These are phyloP conservation scores for Eriocheir sinensis DNA, from an alignment of 1,140 invertebrate genomes.

Conservation along the genomic window DNA sequence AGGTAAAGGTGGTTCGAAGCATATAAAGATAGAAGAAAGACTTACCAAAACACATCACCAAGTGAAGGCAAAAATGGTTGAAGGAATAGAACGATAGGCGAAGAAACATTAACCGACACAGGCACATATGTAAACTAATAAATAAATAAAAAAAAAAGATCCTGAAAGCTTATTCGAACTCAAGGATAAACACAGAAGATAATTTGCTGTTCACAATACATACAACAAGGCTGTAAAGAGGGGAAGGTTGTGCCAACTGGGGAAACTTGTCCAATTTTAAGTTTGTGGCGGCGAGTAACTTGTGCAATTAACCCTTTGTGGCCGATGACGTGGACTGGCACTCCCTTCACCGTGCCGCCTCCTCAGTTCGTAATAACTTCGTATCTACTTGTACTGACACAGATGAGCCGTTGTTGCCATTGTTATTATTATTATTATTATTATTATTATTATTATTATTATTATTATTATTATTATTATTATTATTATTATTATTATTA, in stretches of 20 bases:
- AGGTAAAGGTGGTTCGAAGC: no score
- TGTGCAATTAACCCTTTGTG: not conserved
- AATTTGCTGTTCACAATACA: not conserved
- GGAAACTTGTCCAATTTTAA: slow-evolving; percentile 25
- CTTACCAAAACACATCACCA: not conserved
- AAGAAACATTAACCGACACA: not conserved
- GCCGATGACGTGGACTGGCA: not conserved
- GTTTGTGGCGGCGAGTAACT: not conserved
- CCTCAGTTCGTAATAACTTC: no score
- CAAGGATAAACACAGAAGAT: not conserved
- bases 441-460: no score
- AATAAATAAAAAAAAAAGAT: not conserved
- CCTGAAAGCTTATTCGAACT: not conserved
- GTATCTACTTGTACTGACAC: no score
- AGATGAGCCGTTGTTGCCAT: no score
- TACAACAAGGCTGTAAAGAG: not conserved
- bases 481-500: no score
- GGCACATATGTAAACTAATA: no score
- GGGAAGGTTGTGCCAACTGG: not conserved
- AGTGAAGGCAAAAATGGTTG: not conserved
- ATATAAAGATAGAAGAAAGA: slow-evolving; percentile 11
- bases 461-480: no score
- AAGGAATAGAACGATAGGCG: not conserved
- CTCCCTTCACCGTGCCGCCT: not conserved
- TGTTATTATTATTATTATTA: no score